Evolutionary conservation across 2,888 invertebrate species (phyloP).

Genomic region (Drosophila anomalipes): DNA sequence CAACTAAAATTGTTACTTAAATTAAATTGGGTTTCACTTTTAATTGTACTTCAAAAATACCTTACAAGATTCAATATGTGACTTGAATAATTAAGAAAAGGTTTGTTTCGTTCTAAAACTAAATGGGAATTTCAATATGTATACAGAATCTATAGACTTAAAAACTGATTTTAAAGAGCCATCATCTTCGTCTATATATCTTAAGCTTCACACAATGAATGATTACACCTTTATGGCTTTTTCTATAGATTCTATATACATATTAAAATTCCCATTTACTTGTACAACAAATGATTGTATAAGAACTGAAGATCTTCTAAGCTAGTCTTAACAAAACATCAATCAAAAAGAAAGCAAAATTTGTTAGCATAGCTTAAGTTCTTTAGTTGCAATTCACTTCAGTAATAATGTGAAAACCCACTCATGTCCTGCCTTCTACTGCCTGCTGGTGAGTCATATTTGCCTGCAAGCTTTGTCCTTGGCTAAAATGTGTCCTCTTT

Average conservation of each 20-base stretch:
- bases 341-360: neutral
- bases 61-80: neutral
- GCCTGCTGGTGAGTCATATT: conserved; percentile 22
- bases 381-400: too few relatives aligned
- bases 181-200: neutral
- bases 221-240: too few relatives aligned
- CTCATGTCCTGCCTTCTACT: conserved; percentile 2
- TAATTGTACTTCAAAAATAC: neutral
- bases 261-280: neutral
- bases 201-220: neutral
- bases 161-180: too few relatives aligned
- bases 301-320: neutral
- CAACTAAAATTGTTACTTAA: neutral
- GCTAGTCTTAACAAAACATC: neutral
- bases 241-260: neutral
- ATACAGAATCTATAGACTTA: too few relatives aligned
- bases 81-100: neutral
- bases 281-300: neutral
- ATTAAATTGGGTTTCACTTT: neutral
- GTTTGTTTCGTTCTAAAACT: too few relatives aligned
- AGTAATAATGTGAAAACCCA: neutral
- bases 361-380: neutral
- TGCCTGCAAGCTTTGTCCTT: conserved; percentile 19
- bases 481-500: conserved; percentile 17
- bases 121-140: too few relatives aligned